Evolutionary conservation across 2,888 invertebrate genomes (phyloP), one percentile per base, ranked within the genome.

Genomic region (Eupithecia pulchellata): DNA sequence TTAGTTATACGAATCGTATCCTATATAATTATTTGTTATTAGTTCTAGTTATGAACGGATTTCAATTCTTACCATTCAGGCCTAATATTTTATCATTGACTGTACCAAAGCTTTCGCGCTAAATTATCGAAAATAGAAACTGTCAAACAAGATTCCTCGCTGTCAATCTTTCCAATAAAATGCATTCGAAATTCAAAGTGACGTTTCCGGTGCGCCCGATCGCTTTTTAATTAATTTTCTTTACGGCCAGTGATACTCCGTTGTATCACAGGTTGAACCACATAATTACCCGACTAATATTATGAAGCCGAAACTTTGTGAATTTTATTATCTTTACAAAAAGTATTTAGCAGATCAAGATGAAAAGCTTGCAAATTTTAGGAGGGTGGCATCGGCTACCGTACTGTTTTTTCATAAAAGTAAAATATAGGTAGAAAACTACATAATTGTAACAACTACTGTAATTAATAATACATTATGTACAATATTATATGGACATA

Each of bases 111-210:
- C 17, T 52, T 69, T 61, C 36, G 60, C 65, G 65, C 69, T 55
- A 60, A 61, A 58, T 20, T 20, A 13, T 25, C 30, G 39, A 39
- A 36, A 68, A 14, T 39, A 60, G 36, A 64, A 64, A 62, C 68
- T 69, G 65, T 74, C 71, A 64, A 76, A 75, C 72, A 75, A 70
- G 75, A 78, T 73, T 76, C 73, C 76, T 73, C 66, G 69, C 81
- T 85, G 88, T 87, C 89, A 87, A 88, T 88, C 86, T 82, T 79
- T 85, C 87, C 86, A 82, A 34, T 61, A 61, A 87, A 86, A 85
- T 84, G 79, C 78, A 73, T 76, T 61, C 34, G 32, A 61, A 36
- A 80, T 81, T 82, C 73, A 82, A 86, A 86, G 78, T 87, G 88
- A 88, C 88, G 82, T 89, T 89, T 89, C 88, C 88, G 82, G 87